Conservation (phyloP, 2,113 vertebrate species). For the Saimiri boliviensis region DNA sequence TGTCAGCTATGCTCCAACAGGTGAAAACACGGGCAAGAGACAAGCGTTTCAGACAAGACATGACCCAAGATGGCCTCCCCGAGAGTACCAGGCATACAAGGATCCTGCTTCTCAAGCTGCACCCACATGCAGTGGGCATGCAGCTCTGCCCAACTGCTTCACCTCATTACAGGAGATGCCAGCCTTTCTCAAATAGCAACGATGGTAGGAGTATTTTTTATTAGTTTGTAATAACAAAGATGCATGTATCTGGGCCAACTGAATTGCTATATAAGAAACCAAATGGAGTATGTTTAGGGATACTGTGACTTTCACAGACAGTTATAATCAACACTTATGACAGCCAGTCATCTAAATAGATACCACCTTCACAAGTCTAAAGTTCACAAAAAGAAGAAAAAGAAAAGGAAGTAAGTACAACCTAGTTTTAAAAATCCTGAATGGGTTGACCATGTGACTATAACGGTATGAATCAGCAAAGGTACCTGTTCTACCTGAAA, state of each 20-base stretch:
- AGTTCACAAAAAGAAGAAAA: no score
- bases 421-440: neutral
- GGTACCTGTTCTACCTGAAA: neutral
- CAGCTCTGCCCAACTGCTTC: no score
- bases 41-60: neutral
- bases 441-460: neutral
- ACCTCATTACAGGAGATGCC: neutral
- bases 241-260: neutral
- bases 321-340: neutral
- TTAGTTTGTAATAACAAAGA: neutral
- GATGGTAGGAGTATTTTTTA: neutral
- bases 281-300: neutral
- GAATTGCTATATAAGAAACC: neutral
- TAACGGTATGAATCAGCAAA: neutral
- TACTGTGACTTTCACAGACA: neutral
- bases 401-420: neutral
- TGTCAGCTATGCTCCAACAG: neutral
- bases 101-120: neutral
- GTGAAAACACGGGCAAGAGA: neutral
- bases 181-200: no score
- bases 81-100: neutral
- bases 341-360: neutral
- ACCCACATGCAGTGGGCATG: neutral
- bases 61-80: neutral
- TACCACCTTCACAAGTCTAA: no score